phyloP scores from a whole-genome alignment of 1,140 invertebrate species.

The Bradysia coprophila region DNA sequence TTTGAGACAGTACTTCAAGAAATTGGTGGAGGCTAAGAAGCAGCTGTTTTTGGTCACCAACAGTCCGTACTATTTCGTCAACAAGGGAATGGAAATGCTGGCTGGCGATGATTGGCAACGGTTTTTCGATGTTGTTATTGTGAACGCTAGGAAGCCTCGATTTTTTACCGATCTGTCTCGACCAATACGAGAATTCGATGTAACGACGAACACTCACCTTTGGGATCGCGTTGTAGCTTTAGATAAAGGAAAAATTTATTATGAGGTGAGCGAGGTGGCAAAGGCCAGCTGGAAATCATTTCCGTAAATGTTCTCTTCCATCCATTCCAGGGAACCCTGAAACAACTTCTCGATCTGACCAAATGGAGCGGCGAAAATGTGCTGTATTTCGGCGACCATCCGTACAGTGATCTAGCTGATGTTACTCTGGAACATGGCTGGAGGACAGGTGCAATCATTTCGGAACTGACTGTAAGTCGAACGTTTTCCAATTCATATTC shows the following conservation, averaged over 20 bases:
- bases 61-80: slow-evolving; percentile 92
- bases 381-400: slow-evolving; percentile 94
- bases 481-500: too few relatives aligned
- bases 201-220: slow-evolving; percentile 54
- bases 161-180: slow-evolving; percentile 87
- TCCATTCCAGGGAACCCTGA: slow-evolving; percentile 71
- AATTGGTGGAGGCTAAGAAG: slow-evolving; percentile 53
- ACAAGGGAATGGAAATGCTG: slow-evolving; percentile 80
- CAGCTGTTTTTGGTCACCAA: slow-evolving; percentile 94
- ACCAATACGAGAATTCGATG: slow-evolving; percentile 78
- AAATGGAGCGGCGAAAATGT: slow-evolving; percentile 85
- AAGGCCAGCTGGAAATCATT: too few relatives aligned
- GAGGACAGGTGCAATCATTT: slow-evolving; percentile 96
- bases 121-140: slow-evolving; percentile 88
- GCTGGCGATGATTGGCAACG: slow-evolving; percentile 78
- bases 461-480: slow-evolving; percentile 66
- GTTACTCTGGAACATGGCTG: slow-evolving; percentile 90
- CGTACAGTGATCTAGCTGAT: slow-evolving; percentile 92
- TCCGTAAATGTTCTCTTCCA: too few relatives aligned
- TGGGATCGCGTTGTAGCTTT: slow-evolving; percentile 82
- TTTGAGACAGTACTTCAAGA: slow-evolving; percentile 55
- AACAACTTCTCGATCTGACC: slow-evolving; percentile 77
- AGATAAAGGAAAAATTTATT: slow-evolving; percentile 80
- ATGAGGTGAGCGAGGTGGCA: slow-evolving; percentile 59
- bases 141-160: slow-evolving; percentile 85